These are phyloP conservation scores for Drosophila macrospina DNA, from an alignment of 2,888 invertebrate species.

Conservation along the genomic window DNA sequence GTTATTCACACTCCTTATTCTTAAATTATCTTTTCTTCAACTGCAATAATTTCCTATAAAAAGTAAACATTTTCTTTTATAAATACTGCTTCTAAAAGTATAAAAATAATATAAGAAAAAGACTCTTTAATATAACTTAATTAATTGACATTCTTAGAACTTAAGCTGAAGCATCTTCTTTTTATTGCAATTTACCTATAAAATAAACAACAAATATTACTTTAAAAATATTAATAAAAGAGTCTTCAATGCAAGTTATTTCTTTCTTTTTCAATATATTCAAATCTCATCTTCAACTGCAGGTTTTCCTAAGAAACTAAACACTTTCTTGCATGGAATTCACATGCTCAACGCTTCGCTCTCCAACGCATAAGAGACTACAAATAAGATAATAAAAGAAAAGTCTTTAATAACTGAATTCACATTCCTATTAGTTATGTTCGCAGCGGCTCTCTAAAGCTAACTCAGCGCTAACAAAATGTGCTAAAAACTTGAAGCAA, in stretches of 20 bases:
- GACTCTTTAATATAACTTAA: no score
- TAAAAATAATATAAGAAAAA: not conserved
- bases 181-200: not conserved
- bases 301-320: not conserved
- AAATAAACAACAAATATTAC: not conserved
- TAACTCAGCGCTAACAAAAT: conserved; percentile 34
- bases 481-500: conserved; percentile 59
- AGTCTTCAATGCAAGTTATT: not conserved
- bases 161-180: not conserved
- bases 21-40: no score
- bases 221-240: not conserved
- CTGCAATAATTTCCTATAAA: no score
- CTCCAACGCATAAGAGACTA: not conserved
- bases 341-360: not conserved
- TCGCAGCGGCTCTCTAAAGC: not conserved
- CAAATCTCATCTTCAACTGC: not conserved
- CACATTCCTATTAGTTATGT: conserved; percentile 35
- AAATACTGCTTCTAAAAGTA: not conserved
- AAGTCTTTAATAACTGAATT: not conserved
- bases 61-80: no score
- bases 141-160: no score
- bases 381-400: not conserved
- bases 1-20: no score
- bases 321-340: not conserved
- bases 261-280: not conserved